Percentiles rank a stretch among this genome's conserved stretches.
Conservation (phyloP, 2,888 invertebrate genomes). For the Zootermopsis nevadensis region DNA sequence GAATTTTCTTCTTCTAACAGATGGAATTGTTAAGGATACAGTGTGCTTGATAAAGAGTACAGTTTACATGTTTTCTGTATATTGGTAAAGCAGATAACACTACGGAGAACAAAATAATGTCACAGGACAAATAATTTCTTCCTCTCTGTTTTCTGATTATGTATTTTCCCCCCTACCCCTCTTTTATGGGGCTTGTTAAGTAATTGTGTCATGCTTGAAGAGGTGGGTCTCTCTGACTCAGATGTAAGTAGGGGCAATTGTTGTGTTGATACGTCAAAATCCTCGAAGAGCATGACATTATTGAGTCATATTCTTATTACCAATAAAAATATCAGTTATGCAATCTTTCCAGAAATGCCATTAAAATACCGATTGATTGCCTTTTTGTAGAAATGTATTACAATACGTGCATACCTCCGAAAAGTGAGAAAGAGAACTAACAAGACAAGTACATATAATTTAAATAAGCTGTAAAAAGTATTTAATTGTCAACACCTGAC, state of each 20-base stretch:
- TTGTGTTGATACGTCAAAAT: not conserved
- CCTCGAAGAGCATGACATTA: not conserved
- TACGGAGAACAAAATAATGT: conserved; percentile 3
- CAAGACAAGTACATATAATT: conserved; percentile 39
- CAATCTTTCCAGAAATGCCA: conserved; percentile 35
- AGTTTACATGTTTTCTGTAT: not conserved
- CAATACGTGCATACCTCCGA: conserved; percentile 40
- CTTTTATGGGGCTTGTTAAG: not conserved
- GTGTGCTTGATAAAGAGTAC: not conserved
- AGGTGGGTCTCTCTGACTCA: not conserved
- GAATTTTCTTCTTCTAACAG: not conserved
- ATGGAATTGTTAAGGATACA: not conserved
- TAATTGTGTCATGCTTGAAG: conserved; percentile 9
- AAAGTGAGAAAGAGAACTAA: conserved; percentile 39
- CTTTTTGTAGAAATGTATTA: conserved; percentile 44
- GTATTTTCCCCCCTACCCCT: not conserved
- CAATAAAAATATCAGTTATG: not conserved
- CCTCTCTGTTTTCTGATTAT: not conserved
- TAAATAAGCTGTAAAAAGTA: conserved; percentile 44
- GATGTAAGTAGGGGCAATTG: not conserved
- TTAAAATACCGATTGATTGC: conserved; percentile 35
- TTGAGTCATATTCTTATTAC: not conserved
- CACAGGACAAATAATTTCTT: not conserved
- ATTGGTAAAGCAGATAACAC: conserved; percentile 9
- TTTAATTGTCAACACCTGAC: conserved; percentile 42